Conservation (phyloP, 2,888 invertebrate species). For the Pterobdella sp. region DNA sequence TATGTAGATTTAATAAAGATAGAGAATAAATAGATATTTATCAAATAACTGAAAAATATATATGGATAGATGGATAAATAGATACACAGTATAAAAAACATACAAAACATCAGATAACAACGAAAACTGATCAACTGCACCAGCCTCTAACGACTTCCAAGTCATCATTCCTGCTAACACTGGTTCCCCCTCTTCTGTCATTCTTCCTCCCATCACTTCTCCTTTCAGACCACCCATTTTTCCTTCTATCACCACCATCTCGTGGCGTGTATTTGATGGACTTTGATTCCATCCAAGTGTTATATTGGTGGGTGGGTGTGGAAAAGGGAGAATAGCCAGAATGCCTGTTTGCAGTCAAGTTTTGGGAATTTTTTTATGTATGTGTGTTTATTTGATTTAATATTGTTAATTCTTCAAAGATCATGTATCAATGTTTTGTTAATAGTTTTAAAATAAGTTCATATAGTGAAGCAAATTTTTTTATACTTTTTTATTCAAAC, state of each 20-base stretch:
- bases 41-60: background rate
- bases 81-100: background rate
- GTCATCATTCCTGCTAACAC: background rate
- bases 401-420: too few relatives aligned
- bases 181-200: background rate
- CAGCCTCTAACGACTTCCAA: background rate
- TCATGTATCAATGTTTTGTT: too few relatives aligned
- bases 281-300: slow-evolving; percentile 64
- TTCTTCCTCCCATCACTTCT: background rate
- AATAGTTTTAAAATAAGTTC: too few relatives aligned
- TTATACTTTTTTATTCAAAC: too few relatives aligned
- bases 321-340: slow-evolving; percentile 63
- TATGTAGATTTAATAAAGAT: background rate
- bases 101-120: background rate
- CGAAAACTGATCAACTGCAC: background rate
- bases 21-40: background rate
- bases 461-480: too few relatives aligned
- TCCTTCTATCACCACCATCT: slow-evolving; percentile 34
- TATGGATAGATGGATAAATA: background rate
- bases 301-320: slow-evolving; percentile 78
- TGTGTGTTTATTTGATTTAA: too few relatives aligned
- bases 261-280: slow-evolving; percentile 52
- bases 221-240: too few relatives aligned
- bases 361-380: background rate
- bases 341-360: background rate